These are phyloP conservation scores for Parasteatoda lunata DNA, from an alignment of 2,888 invertebrate species.

Conservation along the genomic window DNA sequence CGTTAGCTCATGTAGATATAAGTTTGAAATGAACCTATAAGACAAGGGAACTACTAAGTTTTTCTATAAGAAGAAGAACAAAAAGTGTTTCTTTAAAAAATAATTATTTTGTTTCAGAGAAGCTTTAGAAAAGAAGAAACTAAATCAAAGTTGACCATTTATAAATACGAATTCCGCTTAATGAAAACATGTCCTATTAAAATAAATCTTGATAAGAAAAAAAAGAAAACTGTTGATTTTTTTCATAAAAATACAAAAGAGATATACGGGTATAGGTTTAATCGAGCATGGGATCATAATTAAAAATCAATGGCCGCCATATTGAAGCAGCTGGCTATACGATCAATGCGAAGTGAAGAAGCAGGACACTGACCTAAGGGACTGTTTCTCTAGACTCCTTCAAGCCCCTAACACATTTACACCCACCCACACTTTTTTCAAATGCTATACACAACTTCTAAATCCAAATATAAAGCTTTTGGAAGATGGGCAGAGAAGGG, in stretches of 20 bases:
- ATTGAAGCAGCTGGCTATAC: conserved; percentile 47
- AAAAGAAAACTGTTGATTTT: background rate
- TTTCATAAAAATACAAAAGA: background rate
- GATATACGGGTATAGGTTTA: background rate
- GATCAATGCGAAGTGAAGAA: conserved; percentile 46
- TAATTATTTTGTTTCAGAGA: no score
- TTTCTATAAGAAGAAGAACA: no score
- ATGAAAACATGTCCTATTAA: no score
- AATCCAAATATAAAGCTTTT: background rate
- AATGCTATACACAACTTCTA: background rate
- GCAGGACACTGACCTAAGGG: conserved; percentile 34
- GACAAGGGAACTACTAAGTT: no score
- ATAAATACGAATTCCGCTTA: no score
- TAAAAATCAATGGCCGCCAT: conserved; percentile 63
- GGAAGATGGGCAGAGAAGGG: background rate
- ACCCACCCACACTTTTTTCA: background rate
- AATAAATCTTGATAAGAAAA: no score
- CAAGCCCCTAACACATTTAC: background rate
- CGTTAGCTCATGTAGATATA: no score
- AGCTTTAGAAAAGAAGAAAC: no score
- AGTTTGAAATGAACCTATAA: no score
- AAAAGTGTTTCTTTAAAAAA: no score
- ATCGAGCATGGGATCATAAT: conserved; percentile 46
- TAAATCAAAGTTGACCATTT: no score
- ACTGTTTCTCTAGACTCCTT: background rate